phyloP scores from a whole-genome alignment of 2,797 vertebrate species.

The Spinibarbus caldwelli region DNA sequence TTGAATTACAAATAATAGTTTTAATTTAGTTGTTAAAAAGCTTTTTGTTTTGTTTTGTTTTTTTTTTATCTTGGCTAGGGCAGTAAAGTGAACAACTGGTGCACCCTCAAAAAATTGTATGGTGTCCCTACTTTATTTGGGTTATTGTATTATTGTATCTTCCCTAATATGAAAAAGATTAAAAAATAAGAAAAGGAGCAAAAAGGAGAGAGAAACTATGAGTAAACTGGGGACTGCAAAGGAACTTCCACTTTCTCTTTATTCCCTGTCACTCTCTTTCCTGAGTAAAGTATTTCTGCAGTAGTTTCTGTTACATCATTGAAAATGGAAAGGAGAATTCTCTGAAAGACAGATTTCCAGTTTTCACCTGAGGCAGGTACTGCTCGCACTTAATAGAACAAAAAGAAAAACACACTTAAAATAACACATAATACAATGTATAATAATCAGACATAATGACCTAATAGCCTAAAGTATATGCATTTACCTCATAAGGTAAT shows the following conservation, averaged over 20 bases:
- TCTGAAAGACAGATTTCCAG: not conserved
- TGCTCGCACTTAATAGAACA: not conserved
- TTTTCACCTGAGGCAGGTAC: conserved; percentile 17
- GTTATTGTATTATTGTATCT: not conserved
- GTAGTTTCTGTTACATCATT: not conserved
- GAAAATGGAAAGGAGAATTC: conserved; percentile 1
- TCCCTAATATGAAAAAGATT: not conserved
- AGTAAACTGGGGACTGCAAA: not conserved
- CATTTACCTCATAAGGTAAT: not conserved
- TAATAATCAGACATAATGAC: conserved; percentile 13
- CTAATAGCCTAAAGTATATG: not conserved
- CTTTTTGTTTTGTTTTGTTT: too few species aligned
- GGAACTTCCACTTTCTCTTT: not conserved
- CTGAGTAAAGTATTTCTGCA: not conserved
- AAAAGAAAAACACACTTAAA: not conserved
- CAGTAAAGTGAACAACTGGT: not conserved
- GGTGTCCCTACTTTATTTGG: not conserved
- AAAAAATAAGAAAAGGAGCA: not conserved
- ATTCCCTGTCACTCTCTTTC: not conserved
- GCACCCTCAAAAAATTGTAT: not conserved
- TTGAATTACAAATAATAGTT: too few species aligned
- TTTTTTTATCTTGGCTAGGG: not conserved
- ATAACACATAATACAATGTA: not conserved
- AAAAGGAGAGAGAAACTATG: not conserved
- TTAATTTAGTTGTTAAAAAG: too few species aligned